Base-by-base conservation (phyloP, 1,140 invertebrate species). In the Achroia grisella region DNA sequence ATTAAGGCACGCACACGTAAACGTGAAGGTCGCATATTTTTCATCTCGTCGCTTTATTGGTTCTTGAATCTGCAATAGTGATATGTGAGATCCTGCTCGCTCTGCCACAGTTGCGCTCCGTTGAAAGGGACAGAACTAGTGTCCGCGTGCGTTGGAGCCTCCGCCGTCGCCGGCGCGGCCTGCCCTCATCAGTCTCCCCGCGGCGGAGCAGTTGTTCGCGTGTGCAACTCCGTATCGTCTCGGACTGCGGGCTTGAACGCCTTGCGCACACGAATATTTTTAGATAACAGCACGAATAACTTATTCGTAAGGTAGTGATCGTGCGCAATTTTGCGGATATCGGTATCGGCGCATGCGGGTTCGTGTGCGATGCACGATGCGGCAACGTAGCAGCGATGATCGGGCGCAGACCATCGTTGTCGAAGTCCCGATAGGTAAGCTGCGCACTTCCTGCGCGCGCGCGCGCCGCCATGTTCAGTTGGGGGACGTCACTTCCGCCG, bases 11-110 rank as follows among this genome's bases (percentile, higher is more conserved):
- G 65, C 57, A 37, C 39, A 74, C 82, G 71, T 67, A 78, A 82
- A 62, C 63, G 71, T 82, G 80, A 85, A 85, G 80, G 80, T 85
- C 80, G 80, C 80, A 82, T 84, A 80, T 84, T 82, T 73, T 74
- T 81, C 80, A 80, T 82, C 78, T 85, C 74, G 73, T 73, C 80
- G 71, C 72, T 81, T 69, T 84, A 84, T 84, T 84, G 80, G 78
- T 79, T 84, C 74, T 75, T 74, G 74, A 81, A 68, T 78, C 71
- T 66, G 61, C 68, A 62, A 70, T 76, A 77, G 73, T 75, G 74
- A 79, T 77, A 68, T 74, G 70, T 52, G 59, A 64, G 55, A 69
- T 80, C 73, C 69, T 66, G 58, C 66, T 81, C 71, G 62, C 70
- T 45, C 80, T 10, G 36, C 36, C n/a, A 39, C 39, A 31, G 14